Conservation (phyloP, 1,140 invertebrate genomes). For the Drosophila malerkotliana region DNA sequence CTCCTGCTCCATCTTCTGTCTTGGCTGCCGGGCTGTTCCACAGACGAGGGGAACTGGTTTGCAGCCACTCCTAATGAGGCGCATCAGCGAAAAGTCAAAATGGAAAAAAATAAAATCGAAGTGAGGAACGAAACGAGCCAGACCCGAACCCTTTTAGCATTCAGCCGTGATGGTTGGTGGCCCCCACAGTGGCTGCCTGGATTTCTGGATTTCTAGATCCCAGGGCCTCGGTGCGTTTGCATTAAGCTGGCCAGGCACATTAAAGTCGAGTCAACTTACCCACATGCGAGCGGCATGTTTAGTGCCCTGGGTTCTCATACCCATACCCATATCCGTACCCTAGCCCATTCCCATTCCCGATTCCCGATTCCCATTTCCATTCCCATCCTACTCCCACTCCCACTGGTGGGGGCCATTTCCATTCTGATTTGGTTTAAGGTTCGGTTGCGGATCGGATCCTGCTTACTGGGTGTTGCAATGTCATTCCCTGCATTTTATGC, state of each 20-base stretch:
- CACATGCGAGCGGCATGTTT: conserved; percentile 64
- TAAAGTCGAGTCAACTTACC: conserved; percentile 68
- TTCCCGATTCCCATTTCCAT: neutral
- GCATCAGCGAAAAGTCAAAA: conserved; percentile 52
- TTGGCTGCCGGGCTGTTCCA: neutral
- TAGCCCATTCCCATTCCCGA: conserved; percentile 1
- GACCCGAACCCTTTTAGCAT: conserved; percentile 76
- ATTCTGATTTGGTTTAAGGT: conserved; percentile 69
- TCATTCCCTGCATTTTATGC: conserved; percentile 77
- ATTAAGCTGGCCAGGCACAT: conserved; percentile 76
- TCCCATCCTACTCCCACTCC: conserved; percentile 27
- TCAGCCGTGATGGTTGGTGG: conserved; percentile 64
- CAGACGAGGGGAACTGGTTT: conserved; percentile 59
- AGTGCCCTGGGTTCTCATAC: conserved; percentile 46
- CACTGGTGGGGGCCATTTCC: conserved; percentile 33
- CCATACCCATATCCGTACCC: neutral
- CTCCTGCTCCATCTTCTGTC: conserved; percentile 10
- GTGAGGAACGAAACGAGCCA: conserved; percentile 34
- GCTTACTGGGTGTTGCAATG: conserved; percentile 72
- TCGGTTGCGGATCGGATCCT: conserved; percentile 68
- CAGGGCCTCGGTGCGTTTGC: conserved; percentile 60
- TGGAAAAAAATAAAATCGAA: conserved; percentile 8
- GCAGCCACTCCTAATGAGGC: conserved; percentile 76
- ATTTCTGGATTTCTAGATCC: neutral
- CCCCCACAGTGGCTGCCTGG: conserved; percentile 27